Evolutionary conservation across 2,888 invertebrate species (phyloP), one percentile per base, ranked within the genome.

Genomic region (Vandiemenella viatica): DNA sequence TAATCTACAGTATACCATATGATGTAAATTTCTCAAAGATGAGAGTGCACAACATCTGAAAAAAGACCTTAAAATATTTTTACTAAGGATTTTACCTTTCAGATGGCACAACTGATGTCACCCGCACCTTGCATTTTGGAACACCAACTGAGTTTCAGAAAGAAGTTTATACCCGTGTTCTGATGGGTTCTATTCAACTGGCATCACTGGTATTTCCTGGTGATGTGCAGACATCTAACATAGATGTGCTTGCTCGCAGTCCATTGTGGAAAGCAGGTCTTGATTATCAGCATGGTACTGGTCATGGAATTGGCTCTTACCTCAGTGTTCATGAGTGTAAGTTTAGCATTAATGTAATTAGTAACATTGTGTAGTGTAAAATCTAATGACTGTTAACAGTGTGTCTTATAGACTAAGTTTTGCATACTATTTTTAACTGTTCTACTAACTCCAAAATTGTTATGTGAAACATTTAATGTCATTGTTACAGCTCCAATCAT

Each of bases 51-150:
- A n/a, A n/a, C n/a, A n/a, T n/a, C n/a, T n/a, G n/a, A n/a, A n/a
- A n/a, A n/a, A n/a, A n/a, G n/a, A n/a, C n/a, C n/a, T n/a, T n/a
- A n/a, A n/a, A n/a, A n/a, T n/a, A n/a, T n/a, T n/a, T n/a, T n/a
- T n/a, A n/a, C n/a, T n/a, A n/a, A n/a, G n/a, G n/a, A n/a, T n/a
- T n/a, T n/a, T n/a, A n/a, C n/a, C n/a, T n/a, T 41, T 41, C 72
- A 76, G 91, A 92, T 69, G 93, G 93, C 17, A 93, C 93, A 1
- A 93, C 93, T 2, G 85, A 90, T 59, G 81, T 93, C 0, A 88
- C 91, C 0, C 75, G 93, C 51, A 93, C 93, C 0, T 70, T 91
- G 18, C 91, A 92, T 66, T 86, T 86, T 63, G 93, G 92, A 0
- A 69, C 67, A 5, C 90, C 92, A 1, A 77, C 80, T 0, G 65